Base-by-base conservation (phyloP, 1,140 invertebrate genomes). In the Drosophila miranda region DNA sequence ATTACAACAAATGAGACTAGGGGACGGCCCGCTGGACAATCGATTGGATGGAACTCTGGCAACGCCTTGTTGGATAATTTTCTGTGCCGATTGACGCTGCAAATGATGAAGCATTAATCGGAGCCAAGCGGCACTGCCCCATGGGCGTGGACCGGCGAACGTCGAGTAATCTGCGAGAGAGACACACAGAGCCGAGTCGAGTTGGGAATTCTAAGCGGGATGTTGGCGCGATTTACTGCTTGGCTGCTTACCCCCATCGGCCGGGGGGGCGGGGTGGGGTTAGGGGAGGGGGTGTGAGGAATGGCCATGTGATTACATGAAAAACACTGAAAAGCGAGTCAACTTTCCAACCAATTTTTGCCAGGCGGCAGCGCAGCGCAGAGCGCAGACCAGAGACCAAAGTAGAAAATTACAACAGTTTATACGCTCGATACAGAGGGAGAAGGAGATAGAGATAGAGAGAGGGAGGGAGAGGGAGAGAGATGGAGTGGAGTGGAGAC, bases 101-200 rank as follows among this genome's bases (percentile, higher is more conserved):
- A 86, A 86, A 86, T 87, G 81, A 87, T 78, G 75, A 80, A 57
- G 75, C 82, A 86, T 81, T 81, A 87, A 81, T 86, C 78, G 69
- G 56, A 57, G 44, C 41, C 52, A 44, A 72, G 68, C 54, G 73
- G 78, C 48, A 64, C 82, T 51, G 73, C 77, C 82, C 75, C 69
- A 45, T 57, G 78, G 81, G 81, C 81, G 81, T 87, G 73, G 60
- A 72, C 28, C 11, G 54, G 62, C 70, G 30, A 34, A 34, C 30
- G 8, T 41, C 16, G 41, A 55, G 13, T 38, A 41, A 56, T 56
- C 59, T 61, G 49, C n/a, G 16, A 51, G 49, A 53, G 58, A 58
- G 45, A 60, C 54, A 61, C 56, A 54, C 54, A 54, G 38, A 14
- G 34, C 45, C 49, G 54, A 45, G 14, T 26, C 50, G 50, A 66